Percentiles rank a stretch among this genome's conserved stretches.
These are phyloP conservation scores for Hydropsyche betteni DNA, from an alignment of 2,888 invertebrate genomes.

Conservation along the genomic window DNA sequence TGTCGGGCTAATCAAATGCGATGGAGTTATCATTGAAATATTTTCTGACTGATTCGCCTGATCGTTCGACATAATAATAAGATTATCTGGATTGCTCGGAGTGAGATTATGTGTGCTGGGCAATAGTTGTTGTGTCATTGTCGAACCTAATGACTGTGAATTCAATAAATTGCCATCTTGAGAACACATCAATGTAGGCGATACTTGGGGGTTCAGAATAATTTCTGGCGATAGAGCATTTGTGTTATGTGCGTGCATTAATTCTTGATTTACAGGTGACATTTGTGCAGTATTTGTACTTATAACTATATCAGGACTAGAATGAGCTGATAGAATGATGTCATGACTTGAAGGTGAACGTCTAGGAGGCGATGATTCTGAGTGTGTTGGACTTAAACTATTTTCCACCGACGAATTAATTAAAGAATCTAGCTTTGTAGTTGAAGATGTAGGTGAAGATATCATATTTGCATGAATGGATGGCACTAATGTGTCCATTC, in stretches of 20 bases:
- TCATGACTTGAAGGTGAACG: slow-evolving; percentile 58
- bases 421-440: slow-evolving; percentile 68
- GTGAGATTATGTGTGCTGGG: slow-evolving; percentile 18
- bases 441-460: slow-evolving; percentile 56
- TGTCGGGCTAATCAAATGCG: slow-evolving; percentile 54
- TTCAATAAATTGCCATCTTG: slow-evolving; percentile 42
- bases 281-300: slow-evolving; percentile 58
- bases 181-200: slow-evolving; percentile 69
- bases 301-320: slow-evolving; percentile 53
- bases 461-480: slow-evolving; percentile 62
- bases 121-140: slow-evolving; percentile 39
- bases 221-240: slow-evolving; percentile 66
- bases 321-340: slow-evolving; percentile 54
- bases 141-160: slow-evolving; percentile 44
- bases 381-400: slow-evolving; percentile 57
- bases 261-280: slow-evolving; percentile 55
- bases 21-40: slow-evolving; percentile 45
- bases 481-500: slow-evolving; percentile 64
- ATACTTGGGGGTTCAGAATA: slow-evolving; percentile 70
- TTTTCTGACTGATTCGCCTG: slow-evolving; percentile 48
- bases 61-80: slow-evolving; percentile 60
- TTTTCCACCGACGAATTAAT: slow-evolving; percentile 67
- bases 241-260: slow-evolving; percentile 54
- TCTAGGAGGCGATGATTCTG: slow-evolving; percentile 56
- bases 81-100: slow-evolving; percentile 54